Evolutionary conservation across 1,140 invertebrate genomes (phyloP), one percentile per base, ranked within the genome.

Genomic region (Microvelia longipes): DNA sequence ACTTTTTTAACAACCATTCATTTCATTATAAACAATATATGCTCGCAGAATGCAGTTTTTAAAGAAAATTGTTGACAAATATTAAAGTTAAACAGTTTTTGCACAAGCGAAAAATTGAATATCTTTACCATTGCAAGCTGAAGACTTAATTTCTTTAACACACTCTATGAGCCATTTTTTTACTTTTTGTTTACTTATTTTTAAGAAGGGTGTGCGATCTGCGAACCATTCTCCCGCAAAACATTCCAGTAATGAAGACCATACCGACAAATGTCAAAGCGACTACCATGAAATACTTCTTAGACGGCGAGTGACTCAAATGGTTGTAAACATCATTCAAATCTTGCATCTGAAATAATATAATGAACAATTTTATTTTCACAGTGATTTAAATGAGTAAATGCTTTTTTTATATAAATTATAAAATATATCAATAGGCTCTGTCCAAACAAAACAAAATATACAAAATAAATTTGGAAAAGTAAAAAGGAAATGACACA

Each of bases 171-270:
- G n/a, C n/a, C n/a, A n/a, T n/a, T n/a, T n/a, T n/a, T n/a, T n/a
- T n/a, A n/a, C n/a, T n/a, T n/a, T n/a, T n/a, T n/a, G n/a, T 50
- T 65, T 24, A 64, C 29, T 67, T 67, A 19, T 74, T 72, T 62
- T 72, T 72, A 28, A 70, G 72, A 29, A 73, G 29, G 15, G 62
- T 24, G 28, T 29, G 69, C 5, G 71, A 72, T 63, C 88, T 83
- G 76, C 88, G 86, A 1, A 89, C 88, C 28, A 89, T 84, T 73
- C 90, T 81, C 0, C 92, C 92, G 78, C 90, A 92, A 73, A 91
- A 90, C 68, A 94, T 80, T 63, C 92, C 92, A 27, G 86, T 82
- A 14, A 92, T 84, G 75, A 95, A 94, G 71, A 93, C 88, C 68
- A 88, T 78, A 19, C 87, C 88, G n/a, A 92, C 81, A 64, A 88